Base-by-base conservation (phyloP, 1,140 invertebrate genomes). In the Heterodera carotae region DNA sequence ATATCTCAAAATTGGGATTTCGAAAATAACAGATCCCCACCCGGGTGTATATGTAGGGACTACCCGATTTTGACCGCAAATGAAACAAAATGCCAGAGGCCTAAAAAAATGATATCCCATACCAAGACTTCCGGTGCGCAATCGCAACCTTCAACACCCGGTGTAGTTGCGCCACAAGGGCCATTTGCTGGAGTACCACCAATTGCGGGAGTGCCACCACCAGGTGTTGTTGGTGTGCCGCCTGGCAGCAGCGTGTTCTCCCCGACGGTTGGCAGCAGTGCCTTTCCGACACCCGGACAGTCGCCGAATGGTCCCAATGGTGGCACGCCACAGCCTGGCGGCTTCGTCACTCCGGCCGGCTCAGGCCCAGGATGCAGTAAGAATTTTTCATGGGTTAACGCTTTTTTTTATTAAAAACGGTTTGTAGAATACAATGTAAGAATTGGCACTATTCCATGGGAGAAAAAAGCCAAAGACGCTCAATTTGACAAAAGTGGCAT, bases 311-410 rank as follows among this genome's bases (percentile, higher is more conserved):
- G 48, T 1, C 48, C 18, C 48, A 56, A 43, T 12, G 39, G 22
- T 18, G 18, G 48, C 22, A 18, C 12, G 1, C 15, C 48, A 22
- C 22, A 1, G 15, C 48, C 48, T 22, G 48, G 29, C 48, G 48
- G 29, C 27, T n/a, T 31, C 27, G 22, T 31, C 27, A 25, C 8
- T 12, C 27, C 27, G 8, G 7, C 27, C 33, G 27, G 29, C 75
- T 75, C 36, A 2, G 36, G 31, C 15, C 27, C 27, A 12, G 66
- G n/a, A 39, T 76, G 43, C 66, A 76, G 70, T 76, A 56, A 5
- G 53, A 31, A 12, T 31, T 56, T 22, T n/a, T n/a, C n/a, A n/a
- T n/a, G n/a, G n/a, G n/a, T n/a, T n/a, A n/a, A n/a, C n/a, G n/a
- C n/a, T n/a, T n/a, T n/a, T n/a, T n/a, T n/a, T n/a, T n/a, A n/a